Evolutionary conservation across 2,113 vertebrate species (phyloP), one percentile per base, ranked within the genome.

Genomic region (Callorhinus ursinus): DNA sequence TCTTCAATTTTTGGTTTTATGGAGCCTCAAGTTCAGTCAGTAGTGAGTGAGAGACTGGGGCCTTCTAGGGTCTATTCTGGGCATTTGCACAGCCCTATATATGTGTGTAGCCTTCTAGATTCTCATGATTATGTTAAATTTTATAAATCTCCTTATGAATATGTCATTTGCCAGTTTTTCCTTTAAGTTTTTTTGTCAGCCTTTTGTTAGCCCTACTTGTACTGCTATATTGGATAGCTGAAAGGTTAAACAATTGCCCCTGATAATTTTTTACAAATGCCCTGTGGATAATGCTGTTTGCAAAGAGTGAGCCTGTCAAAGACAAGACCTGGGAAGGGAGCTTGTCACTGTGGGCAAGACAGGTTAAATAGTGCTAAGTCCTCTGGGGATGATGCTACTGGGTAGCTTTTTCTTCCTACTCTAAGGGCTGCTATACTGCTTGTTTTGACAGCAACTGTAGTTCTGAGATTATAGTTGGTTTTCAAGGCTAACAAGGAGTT

Each of bases 261-360:
- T 57, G 85, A 91, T 87, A 39, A 81, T 67, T 65, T 96, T 57
- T 65, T 24, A 87, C n/a, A 94, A 81, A 90, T 11, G 61, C 63
- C 22, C 31, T 65, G 26, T 74, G 81, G 39, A 74, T 7, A 74
- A 12, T 87, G 46, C 55, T 82, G 16, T 91, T 46, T 82, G 18
- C 49, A 74, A 42, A 39, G 18, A 91, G 24, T 74, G 46, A 82
- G 11, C 33, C 71, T 74, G 55, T 19, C 74, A 96, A 63, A 94
- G 67, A 31, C n/a, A 88, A 1, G 53, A 28, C 67, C 26, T 42
- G 7, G 6, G 53, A 87, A 80, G 31, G 36, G 81, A 86, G 24
- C 1, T 65, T 74, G 55, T 24, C 31, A 13, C 31, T 39, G 22
- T 18, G 85, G 18, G 31, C 74, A 36, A 87, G 46, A 57, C 18